A percentile compares a stretch with the other conserved stretches of the same genome.
These are phyloP conservation scores for Chaetogeoica ovagalla DNA, from an alignment of 2,888 invertebrate genomes.

Conservation along the genomic window DNA sequence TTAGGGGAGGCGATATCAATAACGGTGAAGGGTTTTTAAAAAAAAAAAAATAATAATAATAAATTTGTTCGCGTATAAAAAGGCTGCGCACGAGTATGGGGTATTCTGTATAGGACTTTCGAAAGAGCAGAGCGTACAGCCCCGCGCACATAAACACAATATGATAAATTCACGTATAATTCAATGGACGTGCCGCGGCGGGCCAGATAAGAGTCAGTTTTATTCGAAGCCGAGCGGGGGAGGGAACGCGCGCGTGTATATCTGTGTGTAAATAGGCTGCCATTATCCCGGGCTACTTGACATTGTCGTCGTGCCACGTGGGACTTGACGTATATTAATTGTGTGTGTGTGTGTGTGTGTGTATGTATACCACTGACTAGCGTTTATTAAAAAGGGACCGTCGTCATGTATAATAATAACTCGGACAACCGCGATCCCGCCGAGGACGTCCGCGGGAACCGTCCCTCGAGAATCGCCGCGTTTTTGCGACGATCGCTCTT, in stretches of 20 bases:
- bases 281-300: constrained; percentile 32
- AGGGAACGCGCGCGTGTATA: not conserved
- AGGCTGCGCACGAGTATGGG: no score
- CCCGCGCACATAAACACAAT: not conserved
- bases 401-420: constrained; percentile 43
- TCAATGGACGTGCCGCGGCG: constrained; percentile 8
- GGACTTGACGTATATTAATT: constrained; percentile 19
- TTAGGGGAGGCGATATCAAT: no score
- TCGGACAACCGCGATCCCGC: constrained; percentile 29
- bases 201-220: constrained; percentile 36
- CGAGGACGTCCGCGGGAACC: not conserved
- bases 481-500: not conserved
- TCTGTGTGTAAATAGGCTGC: not conserved
- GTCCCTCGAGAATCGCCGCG: constrained; percentile 30
- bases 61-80: no score
- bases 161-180: not conserved
- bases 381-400: constrained; percentile 49
- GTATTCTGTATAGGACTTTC: no score
- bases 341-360: not conserved
- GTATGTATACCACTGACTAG: not conserved
- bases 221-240: not conserved
- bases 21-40: no score
- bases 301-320: constrained; percentile 12
- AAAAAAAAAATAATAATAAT: no score
- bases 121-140: no score